Evolutionary conservation across 2,888 invertebrate species (phyloP).

Genomic region (Habrosyne pyritoides): DNA sequence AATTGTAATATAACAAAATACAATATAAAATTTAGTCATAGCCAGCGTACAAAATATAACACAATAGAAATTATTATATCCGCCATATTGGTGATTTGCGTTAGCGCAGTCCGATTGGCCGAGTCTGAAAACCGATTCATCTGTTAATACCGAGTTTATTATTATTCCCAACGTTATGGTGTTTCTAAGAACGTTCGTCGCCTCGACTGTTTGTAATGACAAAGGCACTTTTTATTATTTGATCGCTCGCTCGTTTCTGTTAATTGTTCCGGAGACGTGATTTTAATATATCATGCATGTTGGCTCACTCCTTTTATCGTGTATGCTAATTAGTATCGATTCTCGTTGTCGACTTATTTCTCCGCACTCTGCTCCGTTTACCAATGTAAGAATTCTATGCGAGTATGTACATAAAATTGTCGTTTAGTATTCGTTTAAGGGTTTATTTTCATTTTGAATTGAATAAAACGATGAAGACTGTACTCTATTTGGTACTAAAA

Average conservation of each 20-base stretch:
- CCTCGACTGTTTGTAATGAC: slow-evolving; percentile 71
- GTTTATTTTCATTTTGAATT: slow-evolving; percentile 39
- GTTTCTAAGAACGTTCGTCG: slow-evolving; percentile 65
- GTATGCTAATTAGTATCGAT: slow-evolving; percentile 71
- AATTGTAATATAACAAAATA: not conserved
- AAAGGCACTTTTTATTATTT: slow-evolving; percentile 79
- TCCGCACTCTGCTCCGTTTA: slow-evolving; percentile 13
- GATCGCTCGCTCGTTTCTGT: slow-evolving; percentile 76
- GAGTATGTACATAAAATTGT: slow-evolving; percentile 49
- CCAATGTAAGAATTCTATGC: slow-evolving; percentile 30
- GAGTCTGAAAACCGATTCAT: slow-evolving; percentile 56
- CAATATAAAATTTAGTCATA: slow-evolving; percentile 1
- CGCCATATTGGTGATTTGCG: slow-evolving; percentile 59
- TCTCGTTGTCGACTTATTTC: slow-evolving; percentile 33
- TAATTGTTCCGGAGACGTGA: slow-evolving; percentile 80
- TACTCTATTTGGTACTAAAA: not conserved
- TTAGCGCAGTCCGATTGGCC: slow-evolving; percentile 53
- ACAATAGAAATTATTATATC: slow-evolving; percentile 40
- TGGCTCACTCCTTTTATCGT: slow-evolving; percentile 69
- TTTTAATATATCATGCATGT: slow-evolving; percentile 81
- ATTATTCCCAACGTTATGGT: slow-evolving; percentile 57
- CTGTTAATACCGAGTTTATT: slow-evolving; percentile 47
- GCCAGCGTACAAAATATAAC: not conserved
- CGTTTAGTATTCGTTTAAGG: slow-evolving; percentile 40
- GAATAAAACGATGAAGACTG: slow-evolving; percentile 18